Conservation (phyloP, 2,113 vertebrate species). For the Oryzias melastigma region DNA sequence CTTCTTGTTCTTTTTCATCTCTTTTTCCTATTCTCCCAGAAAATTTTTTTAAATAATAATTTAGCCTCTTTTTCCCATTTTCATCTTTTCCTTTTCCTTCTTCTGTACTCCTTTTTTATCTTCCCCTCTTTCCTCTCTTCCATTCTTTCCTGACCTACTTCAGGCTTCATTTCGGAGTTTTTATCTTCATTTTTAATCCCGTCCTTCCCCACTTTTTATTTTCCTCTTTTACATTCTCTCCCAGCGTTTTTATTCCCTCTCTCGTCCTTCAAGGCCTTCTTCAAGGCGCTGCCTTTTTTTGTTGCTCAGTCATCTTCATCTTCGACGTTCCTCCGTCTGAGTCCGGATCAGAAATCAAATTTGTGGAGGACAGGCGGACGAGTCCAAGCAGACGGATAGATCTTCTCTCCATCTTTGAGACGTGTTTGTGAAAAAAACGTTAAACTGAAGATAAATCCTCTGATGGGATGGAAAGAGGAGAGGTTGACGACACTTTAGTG, state of each 20-base stretch:
- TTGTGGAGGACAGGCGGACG: conserved; percentile 31
- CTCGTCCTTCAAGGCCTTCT: not conserved
- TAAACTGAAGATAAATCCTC: no score
- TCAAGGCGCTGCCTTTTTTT: not conserved
- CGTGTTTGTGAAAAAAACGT: not conserved
- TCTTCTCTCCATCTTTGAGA: conserved; percentile 38
- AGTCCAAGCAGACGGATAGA: conserved; percentile 55
- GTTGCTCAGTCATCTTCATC: conserved; percentile 4
- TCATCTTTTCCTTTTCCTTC: not conserved
- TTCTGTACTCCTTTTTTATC: not conserved
- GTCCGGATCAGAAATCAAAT: conserved; percentile 14
- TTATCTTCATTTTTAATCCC: no score
- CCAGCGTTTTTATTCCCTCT: not conserved
- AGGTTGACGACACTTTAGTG: no score
- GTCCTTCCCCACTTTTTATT: no score
- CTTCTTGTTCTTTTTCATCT: not conserved
- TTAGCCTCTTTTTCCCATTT: not conserved
- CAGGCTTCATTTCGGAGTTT: not conserved
- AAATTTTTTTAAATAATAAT: not conserved
- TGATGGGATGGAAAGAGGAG: no score
- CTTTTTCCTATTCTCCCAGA: not conserved
- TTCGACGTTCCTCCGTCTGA: conserved; percentile 6
- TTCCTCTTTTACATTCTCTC: not conserved
- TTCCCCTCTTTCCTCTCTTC: not conserved
- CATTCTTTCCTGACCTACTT: not conserved